Evolutionary conservation across 2,888 invertebrate species (phyloP).

Genomic region (Drosophila mercatorum): DNA sequence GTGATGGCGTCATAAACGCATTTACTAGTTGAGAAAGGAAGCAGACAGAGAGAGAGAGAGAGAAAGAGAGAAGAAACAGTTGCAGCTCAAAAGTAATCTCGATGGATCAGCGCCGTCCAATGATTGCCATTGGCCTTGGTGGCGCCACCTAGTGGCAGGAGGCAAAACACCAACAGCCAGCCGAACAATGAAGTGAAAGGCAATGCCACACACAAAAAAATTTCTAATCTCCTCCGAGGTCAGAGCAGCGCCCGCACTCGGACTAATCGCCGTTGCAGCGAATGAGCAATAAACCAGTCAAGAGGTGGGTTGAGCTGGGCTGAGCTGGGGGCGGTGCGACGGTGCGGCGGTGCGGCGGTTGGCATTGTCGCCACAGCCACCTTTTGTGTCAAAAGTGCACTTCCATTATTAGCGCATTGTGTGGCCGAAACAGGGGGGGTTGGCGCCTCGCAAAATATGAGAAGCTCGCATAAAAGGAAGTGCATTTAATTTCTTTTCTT

Average conservation of each 20-base stretch:
- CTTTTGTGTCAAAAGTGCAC: slow-evolving; percentile 80
- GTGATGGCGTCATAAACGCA: slow-evolving; percentile 66
- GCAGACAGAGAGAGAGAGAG: background rate
- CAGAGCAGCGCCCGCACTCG: slow-evolving; percentile 18
- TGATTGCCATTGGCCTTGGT: slow-evolving; percentile 56
- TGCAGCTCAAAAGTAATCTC: slow-evolving; percentile 43
- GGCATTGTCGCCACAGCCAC: slow-evolving; percentile 69
- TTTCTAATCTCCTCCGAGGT: slow-evolving; percentile 71
- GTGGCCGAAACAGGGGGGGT: slow-evolving; percentile 10
- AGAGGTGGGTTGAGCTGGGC: slow-evolving; percentile 15
- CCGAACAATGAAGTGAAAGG: slow-evolving; percentile 67
- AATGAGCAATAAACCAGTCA: slow-evolving; percentile 75
- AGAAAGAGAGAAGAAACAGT: background rate
- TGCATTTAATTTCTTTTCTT: slow-evolving; percentile 80
- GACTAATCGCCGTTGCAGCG: slow-evolving; percentile 74
- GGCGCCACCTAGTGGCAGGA: slow-evolving; percentile 26
- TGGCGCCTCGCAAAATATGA: slow-evolving; percentile 64
- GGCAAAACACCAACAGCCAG: background rate
- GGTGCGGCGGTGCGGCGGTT: background rate
- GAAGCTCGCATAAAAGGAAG: slow-evolving; percentile 75
- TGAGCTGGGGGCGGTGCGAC: background rate
- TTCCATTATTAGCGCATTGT: slow-evolving; percentile 79
- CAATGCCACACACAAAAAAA: slow-evolving; percentile 63
- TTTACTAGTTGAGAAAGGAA: slow-evolving; percentile 19
- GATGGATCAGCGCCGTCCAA: slow-evolving; percentile 7